Evolutionary conservation across 1,140 invertebrate species (phyloP).

Genomic region (Pteromalus puparum): DNA sequence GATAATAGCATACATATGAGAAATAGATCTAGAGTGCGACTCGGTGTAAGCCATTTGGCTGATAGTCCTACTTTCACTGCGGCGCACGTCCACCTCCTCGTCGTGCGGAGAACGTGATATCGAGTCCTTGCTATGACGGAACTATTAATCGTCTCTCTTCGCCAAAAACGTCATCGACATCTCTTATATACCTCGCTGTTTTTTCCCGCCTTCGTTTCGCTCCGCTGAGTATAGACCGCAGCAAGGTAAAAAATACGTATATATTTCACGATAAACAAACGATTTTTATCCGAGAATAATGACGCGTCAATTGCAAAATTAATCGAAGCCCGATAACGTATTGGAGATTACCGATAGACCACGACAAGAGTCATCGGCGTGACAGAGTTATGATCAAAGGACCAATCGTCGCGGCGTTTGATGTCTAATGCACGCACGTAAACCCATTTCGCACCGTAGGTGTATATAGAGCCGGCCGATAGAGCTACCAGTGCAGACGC

Average conservation of each 20-base stretch:
- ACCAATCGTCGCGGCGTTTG: slow-evolving; percentile 62
- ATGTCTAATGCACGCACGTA: slow-evolving; percentile 65
- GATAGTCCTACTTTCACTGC: slow-evolving; percentile 33
- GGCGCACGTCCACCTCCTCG: slow-evolving; percentile 51
- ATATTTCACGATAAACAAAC: background rate
- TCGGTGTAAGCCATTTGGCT: slow-evolving; percentile 65
- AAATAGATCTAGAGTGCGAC: slow-evolving; percentile 61
- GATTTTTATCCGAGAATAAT: background rate
- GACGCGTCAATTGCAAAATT: slow-evolving; percentile 13
- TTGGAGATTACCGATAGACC: slow-evolving; percentile 21
- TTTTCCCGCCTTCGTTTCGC: background rate
- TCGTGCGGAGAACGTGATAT: slow-evolving; percentile 56
- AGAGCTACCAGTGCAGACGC: slow-evolving; percentile 3
- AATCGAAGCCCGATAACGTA: background rate
- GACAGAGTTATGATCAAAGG: slow-evolving; percentile 68
- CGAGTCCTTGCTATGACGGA: slow-evolving; percentile 44
- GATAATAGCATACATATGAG: background rate
- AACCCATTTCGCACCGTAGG: slow-evolving; percentile 57
- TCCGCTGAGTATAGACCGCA: background rate
- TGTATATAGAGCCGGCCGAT: slow-evolving; percentile 35
- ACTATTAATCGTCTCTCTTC: slow-evolving; percentile 66
- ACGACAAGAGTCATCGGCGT: slow-evolving; percentile 67
- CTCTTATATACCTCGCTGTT: background rate
- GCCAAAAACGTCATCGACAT: slow-evolving; percentile 45
- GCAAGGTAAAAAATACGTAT: background rate